A percentile compares a stretch with the other conserved stretches of the same genome.
Conservation (phyloP, 1,140 invertebrate species). For the Zophobas atratus region DNA sequence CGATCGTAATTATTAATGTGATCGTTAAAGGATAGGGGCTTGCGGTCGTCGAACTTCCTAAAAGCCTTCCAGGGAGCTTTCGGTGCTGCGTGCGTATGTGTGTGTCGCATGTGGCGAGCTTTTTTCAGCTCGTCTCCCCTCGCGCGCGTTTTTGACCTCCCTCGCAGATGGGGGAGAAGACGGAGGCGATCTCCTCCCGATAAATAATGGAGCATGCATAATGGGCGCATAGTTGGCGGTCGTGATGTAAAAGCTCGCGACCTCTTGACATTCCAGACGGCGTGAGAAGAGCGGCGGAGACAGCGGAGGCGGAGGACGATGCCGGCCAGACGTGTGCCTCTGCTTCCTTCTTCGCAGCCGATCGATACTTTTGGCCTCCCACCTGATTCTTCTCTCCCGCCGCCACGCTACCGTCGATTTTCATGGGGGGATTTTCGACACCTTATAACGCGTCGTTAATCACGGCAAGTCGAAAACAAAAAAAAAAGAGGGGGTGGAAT, state of each 20-base stretch:
- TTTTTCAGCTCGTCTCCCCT: background rate
- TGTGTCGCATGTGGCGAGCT: background rate
- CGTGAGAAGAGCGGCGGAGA: conserved; percentile 12
- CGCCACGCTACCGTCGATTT: background rate
- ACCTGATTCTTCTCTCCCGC: conserved; percentile 16
- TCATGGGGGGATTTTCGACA: background rate
- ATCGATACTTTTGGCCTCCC: conserved; percentile 42
- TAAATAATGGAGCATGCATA: conserved; percentile 51
- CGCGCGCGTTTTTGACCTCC: background rate
- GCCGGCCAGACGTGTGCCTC: conserved; percentile 40
- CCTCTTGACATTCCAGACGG: conserved; percentile 50
- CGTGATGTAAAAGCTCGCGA: conserved; percentile 47
- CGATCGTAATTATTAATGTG: conserved; percentile 19
- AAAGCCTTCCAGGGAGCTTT: background rate
- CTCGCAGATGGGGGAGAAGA: background rate
- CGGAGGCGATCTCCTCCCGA: conserved; percentile 3
- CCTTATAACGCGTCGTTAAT: background rate
- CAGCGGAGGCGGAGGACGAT: conserved; percentile 14
- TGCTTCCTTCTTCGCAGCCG: conserved; percentile 30
- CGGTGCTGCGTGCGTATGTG: background rate
- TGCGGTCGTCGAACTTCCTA: conserved; percentile 26
- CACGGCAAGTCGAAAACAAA: background rate
- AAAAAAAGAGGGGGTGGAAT: too few relatives aligned
- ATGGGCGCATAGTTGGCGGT: conserved; percentile 36
- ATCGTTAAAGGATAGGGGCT: conserved; percentile 10